phyloP scores from a whole-genome alignment of 2,888 invertebrate genomes.

The Apocheima hispidaria region DNA sequence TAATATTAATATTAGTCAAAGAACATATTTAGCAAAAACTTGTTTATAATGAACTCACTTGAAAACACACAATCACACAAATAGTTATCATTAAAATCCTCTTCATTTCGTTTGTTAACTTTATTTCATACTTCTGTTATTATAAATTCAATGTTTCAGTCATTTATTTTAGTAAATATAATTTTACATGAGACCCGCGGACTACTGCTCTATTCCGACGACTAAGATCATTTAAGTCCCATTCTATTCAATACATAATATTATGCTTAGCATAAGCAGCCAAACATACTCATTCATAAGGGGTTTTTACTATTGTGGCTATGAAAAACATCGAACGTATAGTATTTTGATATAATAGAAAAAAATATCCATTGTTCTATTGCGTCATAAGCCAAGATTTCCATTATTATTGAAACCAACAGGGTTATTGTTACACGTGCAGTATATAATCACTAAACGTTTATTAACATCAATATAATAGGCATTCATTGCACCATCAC shows the following conservation, averaged over 20 bases:
- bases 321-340: background rate
- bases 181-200: background rate
- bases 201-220: background rate
- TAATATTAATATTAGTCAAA: too few species aligned
- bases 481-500: too few species aligned
- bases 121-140: background rate
- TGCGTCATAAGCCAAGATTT: background rate
- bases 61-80: slow-evolving; percentile 1
- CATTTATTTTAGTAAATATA: background rate
- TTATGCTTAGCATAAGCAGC: background rate
- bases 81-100: background rate
- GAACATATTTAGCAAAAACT: background rate
- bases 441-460: background rate
- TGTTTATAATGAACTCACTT: background rate
- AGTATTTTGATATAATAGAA: background rate
- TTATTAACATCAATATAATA: too few species aligned
- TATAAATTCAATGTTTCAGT: background rate
- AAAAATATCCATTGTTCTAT: background rate
- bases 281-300: slow-evolving; percentile 5
- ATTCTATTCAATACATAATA: background rate
- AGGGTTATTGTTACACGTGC: background rate
- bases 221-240: background rate
- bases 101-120: background rate
- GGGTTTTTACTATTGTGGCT: background rate
- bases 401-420: background rate